phyloP scores from a whole-genome alignment of 2,113 vertebrate species.

The Istiophorus platypterus region DNA sequence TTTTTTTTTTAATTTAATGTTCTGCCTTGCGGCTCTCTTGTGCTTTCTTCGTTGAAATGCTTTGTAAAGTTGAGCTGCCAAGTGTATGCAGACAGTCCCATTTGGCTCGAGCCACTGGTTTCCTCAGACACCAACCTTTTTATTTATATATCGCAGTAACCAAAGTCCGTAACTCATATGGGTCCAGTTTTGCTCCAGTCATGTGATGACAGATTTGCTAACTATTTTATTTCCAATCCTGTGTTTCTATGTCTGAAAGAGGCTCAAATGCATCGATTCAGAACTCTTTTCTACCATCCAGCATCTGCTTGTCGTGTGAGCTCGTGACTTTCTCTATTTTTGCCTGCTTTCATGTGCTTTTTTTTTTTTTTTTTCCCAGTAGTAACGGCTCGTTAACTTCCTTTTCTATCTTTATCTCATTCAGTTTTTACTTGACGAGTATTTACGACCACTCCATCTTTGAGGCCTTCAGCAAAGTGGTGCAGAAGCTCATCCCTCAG shows the following conservation, averaged over 20 bases:
- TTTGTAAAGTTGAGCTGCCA: constrained; percentile 46
- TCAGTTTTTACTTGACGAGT: constrained; percentile 99
- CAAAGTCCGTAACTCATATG: constrained; percentile 2
- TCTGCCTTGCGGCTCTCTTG: constrained; percentile 15
- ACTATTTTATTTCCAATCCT: background rate
- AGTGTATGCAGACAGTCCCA: constrained; percentile 24
- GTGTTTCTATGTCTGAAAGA: constrained; percentile 10
- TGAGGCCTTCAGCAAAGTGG: constrained; percentile 99
- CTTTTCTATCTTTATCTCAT: constrained; percentile 42
- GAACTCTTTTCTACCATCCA: background rate
- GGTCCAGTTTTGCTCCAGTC: background rate
- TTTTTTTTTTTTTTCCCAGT: constrained; percentile 32
- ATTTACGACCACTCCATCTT: constrained; percentile 99
- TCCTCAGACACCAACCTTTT: constrained; percentile 18
- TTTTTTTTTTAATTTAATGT: background rate
- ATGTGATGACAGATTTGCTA: background rate
- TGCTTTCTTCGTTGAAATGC: constrained; percentile 25
- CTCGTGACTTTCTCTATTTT: constrained; percentile 43
- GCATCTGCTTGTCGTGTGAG: constrained; percentile 12
- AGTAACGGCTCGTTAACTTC: constrained; percentile 40
- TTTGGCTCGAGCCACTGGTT: constrained; percentile 26
- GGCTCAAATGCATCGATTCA: background rate
- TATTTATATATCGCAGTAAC: constrained; percentile 21
- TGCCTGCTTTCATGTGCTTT: constrained; percentile 52
- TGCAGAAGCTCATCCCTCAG: constrained; percentile 99